phyloP scores from a whole-genome alignment of 2,888 invertebrate genomes.

The Brenthis hecate region DNA sequence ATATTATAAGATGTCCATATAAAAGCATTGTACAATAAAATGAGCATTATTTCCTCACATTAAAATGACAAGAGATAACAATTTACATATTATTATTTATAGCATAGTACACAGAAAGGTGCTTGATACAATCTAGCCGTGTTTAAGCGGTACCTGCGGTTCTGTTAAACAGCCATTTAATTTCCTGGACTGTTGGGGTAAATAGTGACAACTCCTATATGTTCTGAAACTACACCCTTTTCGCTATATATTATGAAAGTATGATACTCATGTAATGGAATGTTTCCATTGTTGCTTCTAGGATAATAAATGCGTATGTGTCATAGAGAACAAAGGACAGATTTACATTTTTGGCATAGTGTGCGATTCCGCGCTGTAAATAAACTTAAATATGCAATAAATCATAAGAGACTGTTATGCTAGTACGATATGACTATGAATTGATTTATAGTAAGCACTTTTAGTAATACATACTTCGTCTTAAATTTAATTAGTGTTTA shows the following conservation, averaged over 20 bases:
- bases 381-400: neutral
- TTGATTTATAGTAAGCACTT: too few species aligned
- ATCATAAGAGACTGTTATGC: neutral
- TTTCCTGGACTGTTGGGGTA: slow-evolving; percentile 44
- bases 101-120: slow-evolving; percentile 7
- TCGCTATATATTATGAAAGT: slow-evolving; percentile 13
- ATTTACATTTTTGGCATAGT: slow-evolving; percentile 11
- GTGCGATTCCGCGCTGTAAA: neutral
- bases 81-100: too few species aligned
- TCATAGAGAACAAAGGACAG: slow-evolving; percentile 4
- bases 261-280: slow-evolving; percentile 7
- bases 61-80: too few species aligned
- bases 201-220: slow-evolving; percentile 36
- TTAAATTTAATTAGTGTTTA: too few species aligned
- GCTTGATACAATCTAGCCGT: slow-evolving; percentile 13
- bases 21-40: too few species aligned
- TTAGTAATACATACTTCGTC: too few species aligned
- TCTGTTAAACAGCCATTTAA: slow-evolving; percentile 38
- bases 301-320: neutral
- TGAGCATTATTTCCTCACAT: too few species aligned
- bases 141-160: slow-evolving; percentile 34
- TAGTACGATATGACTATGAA: neutral
- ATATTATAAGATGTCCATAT: too few species aligned
- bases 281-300: slow-evolving; percentile 3
- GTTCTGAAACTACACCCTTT: slow-evolving; percentile 37